Base-by-base conservation (phyloP, 2,797 vertebrate genomes). In the Chelonia mydas region DNA sequence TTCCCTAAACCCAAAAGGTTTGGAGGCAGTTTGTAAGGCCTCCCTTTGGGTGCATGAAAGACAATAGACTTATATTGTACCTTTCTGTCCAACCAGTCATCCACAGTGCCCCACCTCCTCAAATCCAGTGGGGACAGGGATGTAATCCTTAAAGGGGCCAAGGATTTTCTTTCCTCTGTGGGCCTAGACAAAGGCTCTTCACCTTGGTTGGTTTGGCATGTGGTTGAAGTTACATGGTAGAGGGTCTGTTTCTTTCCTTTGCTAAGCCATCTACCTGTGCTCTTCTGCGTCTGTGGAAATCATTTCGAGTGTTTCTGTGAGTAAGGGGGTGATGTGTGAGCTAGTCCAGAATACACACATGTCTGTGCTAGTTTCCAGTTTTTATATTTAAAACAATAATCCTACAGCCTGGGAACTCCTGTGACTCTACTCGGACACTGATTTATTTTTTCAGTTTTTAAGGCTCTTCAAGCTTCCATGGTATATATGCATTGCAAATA, bases 231-330 rank as follows among this genome's bases (percentile, higher is more conserved):
- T 50, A 86, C 25, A 74, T 16, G 11, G 49, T 17, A 13, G 51
- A 1, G 5, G 37, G 84, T 84, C 65, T 59, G 33, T 91, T 86
- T 12, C 9, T 89, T 84, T 61, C 59, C 8, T 4, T 13, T 21
- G 5, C 3, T 17, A 2, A 23, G n/a, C 5, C 11, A 33, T 59
- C 33, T 3, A 0, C 54, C 12, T 49, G 0, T 3, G 4, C 27
- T 28, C 10, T 4, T 47, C 25, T 19, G 68, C 7, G 47, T 84
- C 82, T 23, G 59, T 91, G 50, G 37, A 19, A 13, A 61, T 19
- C 25, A 45, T 55, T 16, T 61, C 33, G 41, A 5, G 28, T 49
- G 25, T 49, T 77, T 15, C 72, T 41, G n/a, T 23, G 37, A 31
- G 59, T 23, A 3, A 41, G 17, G n/a, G 37, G n/a, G n/a, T 72